Conservation (phyloP, 2,797 vertebrate species). For the Muraenolepis orangiensis region DNA sequence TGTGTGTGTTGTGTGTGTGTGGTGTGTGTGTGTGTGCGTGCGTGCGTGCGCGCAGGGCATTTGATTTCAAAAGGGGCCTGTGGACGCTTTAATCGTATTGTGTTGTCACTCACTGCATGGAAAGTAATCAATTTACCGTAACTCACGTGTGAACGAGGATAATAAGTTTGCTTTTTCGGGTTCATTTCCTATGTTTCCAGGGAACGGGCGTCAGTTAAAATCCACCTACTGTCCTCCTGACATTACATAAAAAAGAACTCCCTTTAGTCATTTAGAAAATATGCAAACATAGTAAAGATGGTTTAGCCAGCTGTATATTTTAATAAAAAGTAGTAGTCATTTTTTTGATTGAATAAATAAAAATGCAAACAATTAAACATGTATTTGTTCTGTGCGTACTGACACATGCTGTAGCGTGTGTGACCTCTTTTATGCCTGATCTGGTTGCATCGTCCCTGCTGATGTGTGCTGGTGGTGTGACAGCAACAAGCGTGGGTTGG, state of each 20-base stretch:
- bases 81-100: constrained; percentile 51
- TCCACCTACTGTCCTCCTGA: neutral
- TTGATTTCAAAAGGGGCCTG: constrained; percentile 67
- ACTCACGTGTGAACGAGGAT: neutral
- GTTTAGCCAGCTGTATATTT: neutral
- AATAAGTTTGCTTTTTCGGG: constrained; percentile 22
- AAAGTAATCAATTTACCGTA: constrained; percentile 4
- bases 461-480: no score
- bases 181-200: neutral
- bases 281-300: no score
- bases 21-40: no score
- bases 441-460: no score
- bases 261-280: neutral
- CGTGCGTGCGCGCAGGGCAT: no score
- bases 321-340: neutral
- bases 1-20: no score
- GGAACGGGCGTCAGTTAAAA: neutral
- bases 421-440: no score
- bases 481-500: no score
- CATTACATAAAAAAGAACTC: neutral
- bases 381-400: no score
- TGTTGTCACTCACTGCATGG: constrained; percentile 32
- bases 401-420: no score
- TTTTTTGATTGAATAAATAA: neutral
- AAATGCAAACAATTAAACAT: neutral